These are phyloP conservation scores for Diprion similis DNA, from an alignment of 1,140 invertebrate genomes.

Conservation along the genomic window DNA sequence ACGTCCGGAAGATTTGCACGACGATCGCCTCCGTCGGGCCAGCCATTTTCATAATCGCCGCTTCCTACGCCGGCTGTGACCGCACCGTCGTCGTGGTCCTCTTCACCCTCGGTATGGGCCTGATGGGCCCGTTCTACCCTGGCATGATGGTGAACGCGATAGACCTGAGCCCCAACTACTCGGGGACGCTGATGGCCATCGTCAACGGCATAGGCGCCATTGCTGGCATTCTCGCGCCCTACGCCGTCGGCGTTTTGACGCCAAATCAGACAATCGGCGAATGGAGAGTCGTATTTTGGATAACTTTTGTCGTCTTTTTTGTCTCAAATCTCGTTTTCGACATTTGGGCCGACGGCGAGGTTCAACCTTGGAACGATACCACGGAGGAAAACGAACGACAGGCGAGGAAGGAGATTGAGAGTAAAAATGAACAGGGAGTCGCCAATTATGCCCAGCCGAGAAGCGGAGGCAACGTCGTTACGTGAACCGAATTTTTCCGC, in stretches of 20 bases:
- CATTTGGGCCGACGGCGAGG: constrained; percentile 46
- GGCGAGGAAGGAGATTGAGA: not conserved
- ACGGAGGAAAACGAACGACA: not conserved
- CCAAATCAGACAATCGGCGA: not conserved
- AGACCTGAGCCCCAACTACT: constrained; percentile 83
- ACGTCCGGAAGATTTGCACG: constrained; percentile 75
- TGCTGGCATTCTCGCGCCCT: not conserved
- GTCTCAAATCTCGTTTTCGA: constrained; percentile 59
- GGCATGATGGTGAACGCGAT: constrained; percentile 81
- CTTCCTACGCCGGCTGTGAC: constrained; percentile 81
- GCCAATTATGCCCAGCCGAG: no score
- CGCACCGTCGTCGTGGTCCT: constrained; percentile 67
- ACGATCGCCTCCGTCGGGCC: constrained; percentile 73
- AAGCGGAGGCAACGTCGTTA: no score
- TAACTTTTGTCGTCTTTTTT: constrained; percentile 59
- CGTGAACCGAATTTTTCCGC: no score
- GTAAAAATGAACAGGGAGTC: no score
- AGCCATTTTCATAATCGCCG: constrained; percentile 79
- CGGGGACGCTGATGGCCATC: constrained; percentile 81
- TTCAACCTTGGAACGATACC: constrained; percentile 50
- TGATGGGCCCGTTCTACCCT: constrained; percentile 78
- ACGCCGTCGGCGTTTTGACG: not conserved
- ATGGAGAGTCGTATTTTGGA: constrained; percentile 62
- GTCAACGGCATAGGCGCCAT: constrained; percentile 66
- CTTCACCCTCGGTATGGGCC: constrained; percentile 75